A percentile compares a stretch with the other conserved stretches of the same genome.
phyloP scores from a whole-genome alignment of 2,797 vertebrate species.

The Carduelis carduelis region DNA sequence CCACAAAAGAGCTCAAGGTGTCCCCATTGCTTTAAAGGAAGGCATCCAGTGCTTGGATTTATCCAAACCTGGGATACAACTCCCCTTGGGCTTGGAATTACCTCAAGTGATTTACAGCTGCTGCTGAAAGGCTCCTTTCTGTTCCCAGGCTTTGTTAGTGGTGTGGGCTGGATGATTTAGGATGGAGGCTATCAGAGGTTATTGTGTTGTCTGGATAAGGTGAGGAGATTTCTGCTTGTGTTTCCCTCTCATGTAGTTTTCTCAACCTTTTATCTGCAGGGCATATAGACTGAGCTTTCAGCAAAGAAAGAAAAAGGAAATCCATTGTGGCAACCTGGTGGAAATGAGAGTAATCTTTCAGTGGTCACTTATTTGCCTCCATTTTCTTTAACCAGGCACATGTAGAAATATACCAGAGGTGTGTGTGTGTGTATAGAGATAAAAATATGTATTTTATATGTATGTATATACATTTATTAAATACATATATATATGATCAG shows the following conservation, averaged over 20 bases:
- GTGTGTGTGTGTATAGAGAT: rapidly evolving
- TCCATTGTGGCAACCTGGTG: neutral
- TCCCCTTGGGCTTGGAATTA: slow-evolving; percentile 1
- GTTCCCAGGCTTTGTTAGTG: neutral
- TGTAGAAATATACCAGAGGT: neutral
- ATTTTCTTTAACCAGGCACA: neutral
- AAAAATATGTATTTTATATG: no score
- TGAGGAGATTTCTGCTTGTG: slow-evolving; percentile 2
- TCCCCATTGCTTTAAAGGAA: neutral
- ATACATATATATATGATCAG: neutral
- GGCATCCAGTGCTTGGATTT: neutral
- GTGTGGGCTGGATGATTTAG: neutral
- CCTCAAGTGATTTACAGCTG: slow-evolving; percentile 9
- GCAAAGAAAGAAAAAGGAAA: neutral
- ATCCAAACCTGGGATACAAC: neutral
- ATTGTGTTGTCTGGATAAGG: neutral
- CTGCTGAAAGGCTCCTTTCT: neutral
- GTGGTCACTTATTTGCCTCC: neutral
- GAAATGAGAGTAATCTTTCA: neutral
- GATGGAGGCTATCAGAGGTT: slow-evolving; percentile 1
- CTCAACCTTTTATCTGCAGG: neutral
- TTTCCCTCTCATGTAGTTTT: neutral
- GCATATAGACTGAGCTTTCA: neutral
- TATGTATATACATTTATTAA: neutral
- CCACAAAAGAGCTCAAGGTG: neutral